Percentiles rank a stretch among this genome's conserved stretches.
Conservation (phyloP, 1,140 invertebrate species). For the Drosophila pseudoobscura region DNA sequence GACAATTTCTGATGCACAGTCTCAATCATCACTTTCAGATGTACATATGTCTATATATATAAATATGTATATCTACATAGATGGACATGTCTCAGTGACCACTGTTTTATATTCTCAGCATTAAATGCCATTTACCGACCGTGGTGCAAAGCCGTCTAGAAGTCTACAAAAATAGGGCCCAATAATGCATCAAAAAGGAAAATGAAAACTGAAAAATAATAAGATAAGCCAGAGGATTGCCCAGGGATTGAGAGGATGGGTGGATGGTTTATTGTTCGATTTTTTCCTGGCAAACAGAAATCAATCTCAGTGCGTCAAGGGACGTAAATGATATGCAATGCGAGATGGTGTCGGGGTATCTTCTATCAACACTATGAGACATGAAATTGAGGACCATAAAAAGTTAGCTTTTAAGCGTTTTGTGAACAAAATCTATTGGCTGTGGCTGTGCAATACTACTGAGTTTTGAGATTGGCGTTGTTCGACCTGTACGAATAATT, state of each 20-base stretch:
- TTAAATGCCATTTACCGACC: conserved; percentile 9
- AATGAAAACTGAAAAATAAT: conserved; percentile 28
- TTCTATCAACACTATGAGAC: background rate
- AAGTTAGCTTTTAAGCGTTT: no score
- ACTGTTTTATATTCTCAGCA: background rate
- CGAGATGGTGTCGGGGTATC: background rate
- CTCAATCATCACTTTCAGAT: background rate
- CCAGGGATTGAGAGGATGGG: background rate
- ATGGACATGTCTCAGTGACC: conserved; percentile 1
- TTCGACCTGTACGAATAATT: no score
- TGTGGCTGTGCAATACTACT: no score
- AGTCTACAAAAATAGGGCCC: no score
- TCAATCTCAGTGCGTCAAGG: conserved; percentile 46
- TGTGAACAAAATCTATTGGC: no score
- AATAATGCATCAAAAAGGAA: conserved; percentile 13
- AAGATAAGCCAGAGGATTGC: no score
- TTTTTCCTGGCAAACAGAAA: conserved; percentile 39
- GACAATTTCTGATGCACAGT: background rate
- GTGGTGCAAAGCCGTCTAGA: no score
- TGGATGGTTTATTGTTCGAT: conserved; percentile 2
- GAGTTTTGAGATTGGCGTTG: no score
- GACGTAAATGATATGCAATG: conserved; percentile 52
- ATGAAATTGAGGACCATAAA: background rate
- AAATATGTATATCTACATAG: background rate
- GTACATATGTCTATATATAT: no score